Conservation (phyloP, 2,797 vertebrate species). For the Acipenser oxyrinchus region DNA sequence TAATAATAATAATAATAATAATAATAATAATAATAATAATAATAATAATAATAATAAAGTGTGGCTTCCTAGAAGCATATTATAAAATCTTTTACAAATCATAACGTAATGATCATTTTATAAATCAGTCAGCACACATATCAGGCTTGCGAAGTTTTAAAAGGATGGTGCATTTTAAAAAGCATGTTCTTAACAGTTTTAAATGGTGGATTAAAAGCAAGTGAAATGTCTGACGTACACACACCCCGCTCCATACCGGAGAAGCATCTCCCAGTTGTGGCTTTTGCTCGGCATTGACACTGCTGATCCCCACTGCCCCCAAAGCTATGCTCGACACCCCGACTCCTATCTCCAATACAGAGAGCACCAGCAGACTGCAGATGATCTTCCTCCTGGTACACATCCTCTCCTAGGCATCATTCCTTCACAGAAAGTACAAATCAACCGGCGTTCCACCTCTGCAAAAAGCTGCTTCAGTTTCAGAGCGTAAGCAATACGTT, state of each 20-base stretch:
- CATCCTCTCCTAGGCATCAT: slow-evolving; percentile 71
- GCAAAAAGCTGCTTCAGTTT: slow-evolving; percentile 33
- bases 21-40: neutral
- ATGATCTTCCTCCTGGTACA: slow-evolving; percentile 74
- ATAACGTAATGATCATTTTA: slow-evolving; percentile 37
- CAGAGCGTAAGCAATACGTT: slow-evolving; percentile 16
- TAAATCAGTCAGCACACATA: slow-evolving; percentile 37
- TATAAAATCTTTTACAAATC: too few species aligned
- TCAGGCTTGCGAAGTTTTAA: neutral
- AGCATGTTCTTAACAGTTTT: neutral
- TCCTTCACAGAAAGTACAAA: slow-evolving; percentile 56
- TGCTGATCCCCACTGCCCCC: slow-evolving; percentile 68
- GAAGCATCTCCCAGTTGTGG: slow-evolving; percentile 73
- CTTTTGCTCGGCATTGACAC: slow-evolving; percentile 57
- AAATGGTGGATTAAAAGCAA: slow-evolving; percentile 44
- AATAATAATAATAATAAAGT: neutral
- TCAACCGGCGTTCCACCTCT: slow-evolving; percentile 29
- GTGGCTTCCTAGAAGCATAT: neutral
- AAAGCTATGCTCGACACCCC: slow-evolving; percentile 73
- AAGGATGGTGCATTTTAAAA: slow-evolving; percentile 1
- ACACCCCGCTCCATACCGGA: slow-evolving; percentile 80
- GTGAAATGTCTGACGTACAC: slow-evolving; percentile 77
- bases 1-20: too few species aligned
- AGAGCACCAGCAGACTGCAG: slow-evolving; percentile 73
- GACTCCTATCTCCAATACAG: slow-evolving; percentile 74